A percentile compares a stretch with the other conserved stretches of the same genome.
Conservation (phyloP, 2,888 invertebrate genomes). For the Crocallis elinguaria region DNA sequence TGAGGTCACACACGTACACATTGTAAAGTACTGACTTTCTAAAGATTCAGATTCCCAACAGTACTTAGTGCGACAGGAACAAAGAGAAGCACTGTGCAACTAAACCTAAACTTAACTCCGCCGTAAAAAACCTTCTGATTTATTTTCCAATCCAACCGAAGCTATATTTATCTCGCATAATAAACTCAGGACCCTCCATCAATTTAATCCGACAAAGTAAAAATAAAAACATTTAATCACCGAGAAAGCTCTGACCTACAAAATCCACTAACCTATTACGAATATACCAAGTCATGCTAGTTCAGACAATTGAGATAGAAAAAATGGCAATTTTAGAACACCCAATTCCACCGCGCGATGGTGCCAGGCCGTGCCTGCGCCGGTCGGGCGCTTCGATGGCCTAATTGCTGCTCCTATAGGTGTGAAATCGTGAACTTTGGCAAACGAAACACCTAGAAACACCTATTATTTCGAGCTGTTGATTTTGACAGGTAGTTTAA, state of each 20-base stretch:
- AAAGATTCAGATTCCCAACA: no score
- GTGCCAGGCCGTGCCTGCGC: constrained; percentile 48
- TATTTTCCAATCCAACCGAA: not conserved
- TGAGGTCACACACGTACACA: no score
- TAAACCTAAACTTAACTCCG: no score
- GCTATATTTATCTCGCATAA: not conserved
- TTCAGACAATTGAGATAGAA: constrained; percentile 37
- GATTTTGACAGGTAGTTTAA: constrained; percentile 51
- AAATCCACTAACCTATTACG: constrained; percentile 37
- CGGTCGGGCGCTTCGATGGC: constrained; percentile 31
- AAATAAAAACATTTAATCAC: constrained; percentile 13
- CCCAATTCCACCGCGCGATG: constrained; percentile 36
- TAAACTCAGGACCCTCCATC: not conserved
- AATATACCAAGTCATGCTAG: constrained; percentile 32
- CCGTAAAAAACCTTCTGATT: not conserved
- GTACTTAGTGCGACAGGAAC: no score
- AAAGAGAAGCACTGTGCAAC: no score
- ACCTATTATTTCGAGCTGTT: constrained; percentile 42
- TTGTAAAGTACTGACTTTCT: no score
- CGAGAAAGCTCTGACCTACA: constrained; percentile 18
- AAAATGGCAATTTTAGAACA: constrained; percentile 34
- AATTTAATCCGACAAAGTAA: not conserved
- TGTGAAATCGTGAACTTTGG: constrained; percentile 46
- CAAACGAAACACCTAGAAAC: constrained; percentile 14
- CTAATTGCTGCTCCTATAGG: constrained; percentile 53